These are phyloP conservation scores for Ictalurus punctatus DNA, from an alignment of 2,113 vertebrate species.

Conservation along the genomic window DNA sequence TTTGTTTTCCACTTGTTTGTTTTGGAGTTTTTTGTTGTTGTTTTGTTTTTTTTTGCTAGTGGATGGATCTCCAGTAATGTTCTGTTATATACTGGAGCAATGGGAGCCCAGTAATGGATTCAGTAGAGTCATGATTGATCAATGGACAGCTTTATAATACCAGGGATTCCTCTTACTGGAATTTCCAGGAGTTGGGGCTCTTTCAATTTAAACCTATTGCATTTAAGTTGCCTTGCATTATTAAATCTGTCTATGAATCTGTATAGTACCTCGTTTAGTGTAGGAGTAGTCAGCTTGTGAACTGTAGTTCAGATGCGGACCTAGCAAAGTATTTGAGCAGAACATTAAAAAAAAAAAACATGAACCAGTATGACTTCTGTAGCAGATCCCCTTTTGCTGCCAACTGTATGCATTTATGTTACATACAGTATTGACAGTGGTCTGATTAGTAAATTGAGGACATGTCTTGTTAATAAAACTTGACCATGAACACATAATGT, in stretches of 20 bases:
- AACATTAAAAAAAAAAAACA: background rate
- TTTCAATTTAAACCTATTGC: background rate
- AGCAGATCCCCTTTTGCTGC: background rate
- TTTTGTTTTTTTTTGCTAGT: too few relatives aligned
- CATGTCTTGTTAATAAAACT: background rate
- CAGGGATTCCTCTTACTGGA: background rate
- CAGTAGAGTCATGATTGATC: background rate
- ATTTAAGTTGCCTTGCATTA: background rate
- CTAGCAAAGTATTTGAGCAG: background rate
- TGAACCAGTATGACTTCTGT: too few relatives aligned
- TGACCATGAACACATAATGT: background rate
- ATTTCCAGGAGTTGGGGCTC: background rate
- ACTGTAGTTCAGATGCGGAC: background rate
- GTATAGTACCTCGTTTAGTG: background rate
- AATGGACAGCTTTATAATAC: background rate
- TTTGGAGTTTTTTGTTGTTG: too few relatives aligned
- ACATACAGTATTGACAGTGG: background rate
- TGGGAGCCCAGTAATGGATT: background rate
- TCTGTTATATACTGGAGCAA: background rate
- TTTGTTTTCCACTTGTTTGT: too few relatives aligned
- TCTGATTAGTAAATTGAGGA: background rate
- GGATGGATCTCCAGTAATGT: too few relatives aligned
- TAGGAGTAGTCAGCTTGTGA: background rate
- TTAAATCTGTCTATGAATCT: background rate
- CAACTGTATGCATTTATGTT: background rate